Conservation (phyloP, 2,113 vertebrate species). For the Microtus ochrogaster region DNA sequence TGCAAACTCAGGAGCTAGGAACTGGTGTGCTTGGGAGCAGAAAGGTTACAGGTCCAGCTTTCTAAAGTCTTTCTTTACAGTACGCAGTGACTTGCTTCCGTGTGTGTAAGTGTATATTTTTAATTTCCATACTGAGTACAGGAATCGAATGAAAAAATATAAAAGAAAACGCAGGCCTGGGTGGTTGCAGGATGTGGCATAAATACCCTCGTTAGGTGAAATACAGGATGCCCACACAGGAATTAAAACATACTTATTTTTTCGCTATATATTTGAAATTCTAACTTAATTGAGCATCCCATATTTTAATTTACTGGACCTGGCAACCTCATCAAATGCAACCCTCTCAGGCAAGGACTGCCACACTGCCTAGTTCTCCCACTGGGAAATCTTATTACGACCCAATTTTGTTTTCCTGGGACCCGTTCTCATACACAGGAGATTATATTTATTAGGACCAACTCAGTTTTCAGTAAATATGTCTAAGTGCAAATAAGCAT, state of each 20-base stretch:
- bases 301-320: slow-evolving; percentile 1
- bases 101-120: not conserved
- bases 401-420: slow-evolving; percentile 34
- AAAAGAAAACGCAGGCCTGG: not conserved
- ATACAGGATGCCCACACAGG: not conserved
- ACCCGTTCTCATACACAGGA: not conserved
- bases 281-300: not conserved
- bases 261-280: slow-evolving; percentile 45
- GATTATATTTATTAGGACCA: slow-evolving; percentile 37
- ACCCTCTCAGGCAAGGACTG: not conserved
- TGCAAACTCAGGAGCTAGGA: slow-evolving; percentile 67
- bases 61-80: not conserved
- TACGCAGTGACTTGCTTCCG: not conserved
- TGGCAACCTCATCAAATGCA: not conserved
- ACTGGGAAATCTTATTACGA: slow-evolving; percentile 28
- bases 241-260: not conserved
- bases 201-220: not conserved
- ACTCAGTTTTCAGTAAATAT: slow-evolving; percentile 32
- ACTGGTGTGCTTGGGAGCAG: slow-evolving; percentile 61
- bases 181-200: not conserved
- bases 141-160: slow-evolving; percentile 20
- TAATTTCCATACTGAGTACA: slow-evolving; percentile 56
- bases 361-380: not conserved
- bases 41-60: not conserved
- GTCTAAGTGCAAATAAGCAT: slow-evolving; percentile 55